Conservation (phyloP, 2,113 vertebrate genomes). For the Tachysurus vachellii region DNA sequence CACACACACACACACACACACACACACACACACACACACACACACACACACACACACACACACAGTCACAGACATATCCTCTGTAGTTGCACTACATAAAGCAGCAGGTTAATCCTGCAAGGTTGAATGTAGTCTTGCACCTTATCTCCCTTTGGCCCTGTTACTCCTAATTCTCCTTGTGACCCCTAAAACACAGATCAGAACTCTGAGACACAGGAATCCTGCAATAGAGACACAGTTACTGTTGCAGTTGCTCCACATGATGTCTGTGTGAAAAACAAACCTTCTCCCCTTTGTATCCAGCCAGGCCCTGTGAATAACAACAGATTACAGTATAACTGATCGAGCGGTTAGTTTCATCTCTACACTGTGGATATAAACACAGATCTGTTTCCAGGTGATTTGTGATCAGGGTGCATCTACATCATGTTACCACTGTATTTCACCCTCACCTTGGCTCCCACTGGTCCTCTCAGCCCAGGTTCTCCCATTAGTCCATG, state of each 20-base stretch:
- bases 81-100: neutral
- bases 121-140: conserved; percentile 60
- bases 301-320: conserved; percentile 76
- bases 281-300: conserved; percentile 87
- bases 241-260: neutral
- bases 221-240: neutral
- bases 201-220: neutral
- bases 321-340: neutral
- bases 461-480: conserved; percentile 88
- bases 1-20: neutral
- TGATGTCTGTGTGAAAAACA: neutral
- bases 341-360: neutral
- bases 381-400: neutral
- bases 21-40: conserved; percentile 1
- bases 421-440: neutral
- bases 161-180: conserved; percentile 76
- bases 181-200: conserved; percentile 69
- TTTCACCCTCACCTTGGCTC: conserved; percentile 84
- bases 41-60: conserved; percentile 1
- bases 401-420: neutral
- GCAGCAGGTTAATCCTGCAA: neutral
- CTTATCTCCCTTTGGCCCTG: conserved; percentile 84
- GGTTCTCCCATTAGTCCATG: conserved; percentile 86
- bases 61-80: neutral
- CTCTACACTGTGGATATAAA: neutral